Percentiles rank a stretch among this genome's conserved stretches.
Evolutionary conservation across 2,888 invertebrate genomes (phyloP).

Genomic region (Phortica okadai): DNA sequence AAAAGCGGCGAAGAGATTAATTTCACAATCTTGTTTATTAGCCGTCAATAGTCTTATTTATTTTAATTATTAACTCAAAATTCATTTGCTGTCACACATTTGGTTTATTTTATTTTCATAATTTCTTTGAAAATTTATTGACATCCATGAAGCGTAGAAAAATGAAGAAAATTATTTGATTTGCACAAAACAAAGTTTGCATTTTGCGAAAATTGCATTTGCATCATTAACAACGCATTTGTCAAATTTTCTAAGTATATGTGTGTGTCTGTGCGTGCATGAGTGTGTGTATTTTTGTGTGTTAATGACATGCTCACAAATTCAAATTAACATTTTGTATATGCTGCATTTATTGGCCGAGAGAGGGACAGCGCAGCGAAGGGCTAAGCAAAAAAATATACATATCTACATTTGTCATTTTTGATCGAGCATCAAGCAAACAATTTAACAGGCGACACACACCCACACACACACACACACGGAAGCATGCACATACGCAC

Average conservation of each 20-base stretch:
- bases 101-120: neutral
- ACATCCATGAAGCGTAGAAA: neutral
- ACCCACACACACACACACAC: conserved; percentile 40
- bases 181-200: conserved; percentile 21
- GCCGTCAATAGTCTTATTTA: too few relatives aligned
- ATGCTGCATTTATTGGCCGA: conserved; percentile 43
- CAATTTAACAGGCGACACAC: conserved; percentile 59
- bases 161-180: conserved; percentile 26
- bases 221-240: conserved; percentile 70
- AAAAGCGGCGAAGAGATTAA: too few relatives aligned
- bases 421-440: conserved; percentile 72
- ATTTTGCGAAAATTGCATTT: conserved; percentile 67
- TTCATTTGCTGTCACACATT: neutral
- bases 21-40: too few relatives aligned
- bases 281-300: conserved; percentile 52
- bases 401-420: conserved; percentile 67
- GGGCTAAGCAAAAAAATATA: conserved; percentile 13
- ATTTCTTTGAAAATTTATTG: neutral
- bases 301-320: conserved; percentile 72
- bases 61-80: neutral
- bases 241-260: conserved; percentile 59
- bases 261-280: conserved; percentile 37
- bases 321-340: conserved; percentile 71
- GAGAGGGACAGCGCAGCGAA: conserved; percentile 39
- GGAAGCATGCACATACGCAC: conserved; percentile 34